Evolutionary conservation across 2,888 invertebrate species (phyloP).

Genomic region (Leptinotarsa rubiginosa): DNA sequence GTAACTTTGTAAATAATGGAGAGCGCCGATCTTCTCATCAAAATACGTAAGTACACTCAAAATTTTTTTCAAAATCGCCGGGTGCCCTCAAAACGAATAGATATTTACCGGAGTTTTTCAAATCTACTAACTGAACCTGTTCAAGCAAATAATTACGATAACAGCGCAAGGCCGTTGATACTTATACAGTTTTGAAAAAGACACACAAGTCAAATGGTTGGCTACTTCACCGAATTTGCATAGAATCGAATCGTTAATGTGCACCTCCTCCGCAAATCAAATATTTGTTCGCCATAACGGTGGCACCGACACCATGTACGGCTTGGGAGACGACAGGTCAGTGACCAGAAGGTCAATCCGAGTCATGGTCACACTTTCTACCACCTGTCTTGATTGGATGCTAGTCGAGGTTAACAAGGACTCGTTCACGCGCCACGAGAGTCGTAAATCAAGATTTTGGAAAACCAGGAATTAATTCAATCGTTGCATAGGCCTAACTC

Average conservation of each 20-base stretch:
- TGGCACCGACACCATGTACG: not conserved
- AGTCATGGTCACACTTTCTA: constrained; percentile 49
- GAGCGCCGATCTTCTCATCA: too few species aligned
- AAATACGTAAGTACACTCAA: too few species aligned
- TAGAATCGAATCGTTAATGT: not conserved
- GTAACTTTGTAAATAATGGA: too few species aligned
- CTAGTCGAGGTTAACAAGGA: constrained; percentile 12
- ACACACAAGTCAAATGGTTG: not conserved
- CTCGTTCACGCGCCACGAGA: constrained; percentile 10
- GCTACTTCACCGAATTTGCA: not conserved
- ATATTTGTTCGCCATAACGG: constrained; percentile 18
- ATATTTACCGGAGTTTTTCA: too few species aligned
- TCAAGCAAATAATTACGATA: too few species aligned
- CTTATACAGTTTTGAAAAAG: too few species aligned
- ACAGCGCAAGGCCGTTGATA: too few species aligned
- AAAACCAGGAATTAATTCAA: not conserved
- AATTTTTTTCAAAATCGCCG: too few species aligned
- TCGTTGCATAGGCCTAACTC: too few species aligned
- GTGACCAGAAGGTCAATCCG: constrained; percentile 31
- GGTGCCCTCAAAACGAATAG: too few species aligned
- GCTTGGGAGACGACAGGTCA: constrained; percentile 27
- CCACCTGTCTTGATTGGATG: constrained; percentile 32
- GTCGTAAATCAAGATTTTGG: constrained; percentile 4
- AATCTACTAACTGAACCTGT: too few species aligned
- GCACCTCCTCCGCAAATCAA: not conserved